phyloP scores from a whole-genome alignment of 2,888 invertebrate species.

The Erebia epiphron region DNA sequence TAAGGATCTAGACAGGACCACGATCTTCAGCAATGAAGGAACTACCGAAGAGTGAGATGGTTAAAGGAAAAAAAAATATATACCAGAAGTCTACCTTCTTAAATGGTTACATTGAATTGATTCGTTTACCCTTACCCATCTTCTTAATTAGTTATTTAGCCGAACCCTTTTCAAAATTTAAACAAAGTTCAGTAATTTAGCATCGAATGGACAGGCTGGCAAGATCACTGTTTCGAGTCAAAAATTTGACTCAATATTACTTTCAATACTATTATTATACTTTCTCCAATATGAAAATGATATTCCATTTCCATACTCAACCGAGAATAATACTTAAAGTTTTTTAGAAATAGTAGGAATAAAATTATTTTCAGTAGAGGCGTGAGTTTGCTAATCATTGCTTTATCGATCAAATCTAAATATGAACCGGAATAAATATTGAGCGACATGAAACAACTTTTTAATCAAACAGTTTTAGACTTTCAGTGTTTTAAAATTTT shows the following conservation, averaged over 20 bases:
- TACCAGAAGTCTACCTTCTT: not conserved
- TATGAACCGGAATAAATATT: too few relatives aligned
- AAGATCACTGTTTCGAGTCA: not conserved
- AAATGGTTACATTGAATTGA: not conserved
- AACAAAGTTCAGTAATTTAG: not conserved
- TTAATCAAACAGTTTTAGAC: too few relatives aligned
- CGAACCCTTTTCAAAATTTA: not conserved
- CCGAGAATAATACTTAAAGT: too few relatives aligned
- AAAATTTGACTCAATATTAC: not conserved
- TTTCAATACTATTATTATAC: not conserved
- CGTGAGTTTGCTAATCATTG: too few relatives aligned
- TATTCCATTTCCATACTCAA: too few relatives aligned
- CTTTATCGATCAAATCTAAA: too few relatives aligned
- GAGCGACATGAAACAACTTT: too few relatives aligned
- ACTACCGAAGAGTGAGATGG: too few relatives aligned
- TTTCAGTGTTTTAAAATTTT: not conserved
- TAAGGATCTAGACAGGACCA: too few relatives aligned
- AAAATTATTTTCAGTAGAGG: too few relatives aligned
- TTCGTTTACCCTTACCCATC: not conserved
- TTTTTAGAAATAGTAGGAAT: too few relatives aligned
- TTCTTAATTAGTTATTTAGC: not conserved
- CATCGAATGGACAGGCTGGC: not conserved
- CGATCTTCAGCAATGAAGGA: too few relatives aligned
- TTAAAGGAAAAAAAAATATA: not conserved
- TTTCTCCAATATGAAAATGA: not conserved